A percentile compares a stretch with the other conserved stretches of the same genome.
Conservation (phyloP, 2,888 invertebrate genomes). For the Lycia hirtaria region DNA sequence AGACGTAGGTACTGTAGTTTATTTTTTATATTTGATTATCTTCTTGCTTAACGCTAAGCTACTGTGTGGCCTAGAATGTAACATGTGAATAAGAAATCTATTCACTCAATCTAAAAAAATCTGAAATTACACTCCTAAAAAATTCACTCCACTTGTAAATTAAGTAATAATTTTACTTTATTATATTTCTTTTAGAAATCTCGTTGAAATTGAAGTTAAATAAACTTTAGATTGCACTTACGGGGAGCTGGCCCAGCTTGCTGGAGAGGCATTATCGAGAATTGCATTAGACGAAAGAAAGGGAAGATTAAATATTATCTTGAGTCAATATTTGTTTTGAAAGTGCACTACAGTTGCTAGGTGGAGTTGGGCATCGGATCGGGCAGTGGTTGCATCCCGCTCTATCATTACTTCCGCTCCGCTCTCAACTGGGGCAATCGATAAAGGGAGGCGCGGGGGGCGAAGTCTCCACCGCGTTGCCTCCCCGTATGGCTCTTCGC, state of each 20-base stretch:
- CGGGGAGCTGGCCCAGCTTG: constrained; percentile 19
- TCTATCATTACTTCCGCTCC: constrained; percentile 84
- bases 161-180: constrained; percentile 35
- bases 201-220: constrained; percentile 28
- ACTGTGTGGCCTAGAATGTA: no score
- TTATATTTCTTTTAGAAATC: constrained; percentile 7
- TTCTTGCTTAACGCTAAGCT: no score
- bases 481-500: constrained; percentile 59
- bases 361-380: constrained; percentile 75
- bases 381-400: constrained; percentile 83
- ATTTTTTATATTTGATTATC: no score
- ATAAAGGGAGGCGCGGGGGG: constrained; percentile 74
- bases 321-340: constrained; percentile 77
- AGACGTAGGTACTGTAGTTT: constrained; percentile 9
- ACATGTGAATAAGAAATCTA: no score
- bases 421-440: constrained; percentile 88
- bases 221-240: constrained; percentile 48
- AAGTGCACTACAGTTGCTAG: constrained; percentile 77
- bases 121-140: no score
- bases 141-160: no score
- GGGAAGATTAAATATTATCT: constrained; percentile 77
- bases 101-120: no score
- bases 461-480: constrained; percentile 51
- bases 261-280: constrained; percentile 49
- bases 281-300: constrained; percentile 62